Conservation (phyloP, 2,797 vertebrate genomes). For the Pygocentrus nattereri region DNA sequence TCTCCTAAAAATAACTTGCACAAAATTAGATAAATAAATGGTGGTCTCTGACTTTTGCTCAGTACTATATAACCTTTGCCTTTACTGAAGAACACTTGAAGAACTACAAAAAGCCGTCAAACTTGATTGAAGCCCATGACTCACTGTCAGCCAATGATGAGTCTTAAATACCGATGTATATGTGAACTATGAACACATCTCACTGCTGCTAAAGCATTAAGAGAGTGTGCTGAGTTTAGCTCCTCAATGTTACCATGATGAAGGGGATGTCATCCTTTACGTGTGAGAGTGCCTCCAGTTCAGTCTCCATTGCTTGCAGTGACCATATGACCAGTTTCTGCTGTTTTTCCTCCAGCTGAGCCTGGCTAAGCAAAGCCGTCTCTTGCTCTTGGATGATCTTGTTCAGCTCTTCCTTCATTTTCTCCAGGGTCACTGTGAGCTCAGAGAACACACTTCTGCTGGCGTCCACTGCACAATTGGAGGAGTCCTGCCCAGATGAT, state of each 20-base stretch:
- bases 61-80: no score
- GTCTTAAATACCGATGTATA: not conserved
- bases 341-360: not conserved
- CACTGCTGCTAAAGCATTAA: not conserved
- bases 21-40: no score
- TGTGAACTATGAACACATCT: not conserved
- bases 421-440: not conserved
- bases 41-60: no score
- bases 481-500: not conserved
- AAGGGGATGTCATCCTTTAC: not conserved
- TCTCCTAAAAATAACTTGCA: no score
- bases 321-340: not conserved
- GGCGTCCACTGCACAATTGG: conserved; percentile 4
- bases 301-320: not conserved
- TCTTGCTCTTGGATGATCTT: not conserved
- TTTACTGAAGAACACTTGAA: no score
- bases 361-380: not conserved
- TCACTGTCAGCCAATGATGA: not conserved
- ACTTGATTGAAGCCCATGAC: not conserved
- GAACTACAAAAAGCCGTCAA: no score
- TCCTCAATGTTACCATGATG: not conserved
- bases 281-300: conserved; percentile 7
- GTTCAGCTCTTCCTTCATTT: not conserved
- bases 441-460: not conserved
- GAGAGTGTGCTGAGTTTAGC: not conserved